Evolutionary conservation across 53 echinoderm and acorn worm species (phyloP), one percentile per base, ranked within the genome.

Genomic region (Paelopatides confundens): DNA sequence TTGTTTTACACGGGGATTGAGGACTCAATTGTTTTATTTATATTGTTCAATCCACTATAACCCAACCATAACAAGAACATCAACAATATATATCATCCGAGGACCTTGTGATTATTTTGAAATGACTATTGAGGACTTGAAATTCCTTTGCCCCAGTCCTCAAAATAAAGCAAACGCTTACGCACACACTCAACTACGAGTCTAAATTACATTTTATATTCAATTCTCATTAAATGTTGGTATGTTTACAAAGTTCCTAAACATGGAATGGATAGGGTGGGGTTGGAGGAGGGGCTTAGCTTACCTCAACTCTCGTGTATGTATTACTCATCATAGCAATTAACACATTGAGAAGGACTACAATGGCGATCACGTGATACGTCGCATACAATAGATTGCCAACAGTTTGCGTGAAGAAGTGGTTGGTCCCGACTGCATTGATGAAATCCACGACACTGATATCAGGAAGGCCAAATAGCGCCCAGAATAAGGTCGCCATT

Each of bases 271-370:
- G 29, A 13, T 1, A 26, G 24, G 24, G 0, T 63, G 63, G 63
- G 63, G 17, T 13, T 26, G 63, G 26, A 26, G 8, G 7, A 17
- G 24, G 63, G 29, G 29, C 18, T 29, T 17, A 30, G 63, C 91
- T 86, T 63, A 99, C 99, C 94, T 99, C 99, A 69, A 99, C 95
- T 50, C 99, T 85, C 31, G 99, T 99, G 88, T 95, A 99, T 7
- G 99, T 99, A 63, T 99, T 99, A 58, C 99, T 99, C 99, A 99
- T 99, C 99, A 99, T 99, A 92, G 99, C 99, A 87, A 99, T 99
- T 18, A 99, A 93, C 35, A 94, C 95, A 77, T 99, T 99, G 32
- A 99, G 89, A 11, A 99, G 90, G 40, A 99, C 99, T 13, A 99
- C 95, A 48, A 95, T 96, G 50, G 95, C 95, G 40, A 98, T 94